Conservation (phyloP, 2,797 vertebrate genomes). For the Aplochiton taeniatus region DNA sequence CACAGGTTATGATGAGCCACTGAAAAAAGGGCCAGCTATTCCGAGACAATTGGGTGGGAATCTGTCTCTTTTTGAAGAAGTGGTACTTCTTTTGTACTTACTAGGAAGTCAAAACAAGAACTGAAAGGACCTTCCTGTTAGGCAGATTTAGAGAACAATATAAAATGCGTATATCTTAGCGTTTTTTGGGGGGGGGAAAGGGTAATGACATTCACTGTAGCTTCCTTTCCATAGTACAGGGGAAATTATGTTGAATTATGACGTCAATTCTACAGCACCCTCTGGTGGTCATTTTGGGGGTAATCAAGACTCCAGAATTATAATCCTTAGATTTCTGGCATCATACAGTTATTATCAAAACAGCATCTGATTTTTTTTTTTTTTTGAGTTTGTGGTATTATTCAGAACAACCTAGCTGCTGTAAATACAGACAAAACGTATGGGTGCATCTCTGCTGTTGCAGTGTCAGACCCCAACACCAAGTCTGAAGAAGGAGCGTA, state of each 20-base stretch:
- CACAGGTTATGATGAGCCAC: too few species aligned
- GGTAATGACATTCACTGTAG: not conserved
- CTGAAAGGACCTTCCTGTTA: slow-evolving; percentile 21
- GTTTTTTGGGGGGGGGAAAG: not conserved
- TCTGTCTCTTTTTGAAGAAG: not conserved
- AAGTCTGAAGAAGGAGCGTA: slow-evolving; percentile 83
- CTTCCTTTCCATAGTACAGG: too few species aligned
- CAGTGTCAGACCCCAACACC: slow-evolving; percentile 72
- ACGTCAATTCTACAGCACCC: too few species aligned
- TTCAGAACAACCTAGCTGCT: not conserved
- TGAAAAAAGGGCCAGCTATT: not conserved
- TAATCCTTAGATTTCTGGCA: not conserved
- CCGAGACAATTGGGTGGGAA: not conserved
- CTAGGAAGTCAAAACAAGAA: slow-evolving; percentile 27
- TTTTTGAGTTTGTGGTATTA: too few species aligned
- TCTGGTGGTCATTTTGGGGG: not conserved
- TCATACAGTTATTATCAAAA: too few species aligned
- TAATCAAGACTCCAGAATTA: not conserved
- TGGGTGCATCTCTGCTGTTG: not conserved
- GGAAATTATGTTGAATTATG: too few species aligned
- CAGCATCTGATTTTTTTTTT: too few species aligned
- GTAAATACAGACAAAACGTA: not conserved
- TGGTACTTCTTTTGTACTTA: not conserved
- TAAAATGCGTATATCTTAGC: not conserved
- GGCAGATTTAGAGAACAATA: too few species aligned